Evolutionary conservation across 2,888 invertebrate species (phyloP), one percentile per base, ranked within the genome.

Genomic region (Hofmannophila pseudospretella): DNA sequence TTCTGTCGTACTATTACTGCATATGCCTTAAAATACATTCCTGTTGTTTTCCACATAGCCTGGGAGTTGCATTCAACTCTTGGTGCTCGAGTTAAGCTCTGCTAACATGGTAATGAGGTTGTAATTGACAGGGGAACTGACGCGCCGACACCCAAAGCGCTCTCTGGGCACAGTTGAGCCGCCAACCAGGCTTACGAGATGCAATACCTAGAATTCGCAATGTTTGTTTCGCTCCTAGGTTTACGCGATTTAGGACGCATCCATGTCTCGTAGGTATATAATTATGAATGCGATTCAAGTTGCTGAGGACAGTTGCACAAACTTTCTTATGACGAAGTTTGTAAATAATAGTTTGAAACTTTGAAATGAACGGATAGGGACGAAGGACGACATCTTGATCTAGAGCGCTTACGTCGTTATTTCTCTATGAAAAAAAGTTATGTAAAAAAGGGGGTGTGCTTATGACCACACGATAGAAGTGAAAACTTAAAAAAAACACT

Each of bases 81-180:
- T 39, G 39, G 36, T 43, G 44, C 33, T 35, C 39, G 42, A 44
- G 42, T 39, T 44, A 42, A 44, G 38, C 38, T 38, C 40, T 43
- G 45, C 47, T 51, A 59, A 56, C 54, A 61, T 58, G 51, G 51
- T 58, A 63, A 59, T 60, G 51, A 54, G 52, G 49, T 38, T 41
- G 51, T 54, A 59, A 63, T 59, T 60, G 61, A 57, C 56, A 55
- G 49, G 42, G 45, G 40, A 55, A 60, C 52, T 46, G 58, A 54
- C 54, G 41, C 34, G 42, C 34, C 30, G 45, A 42, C 42, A 41
- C 39, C 30, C 34, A 39, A 45, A 44, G 38, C 38, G 35, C 34
- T 47, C 41, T 19, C 41, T 19, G 36, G 36, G 39, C 29, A 35
- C 39, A 28, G 34, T 12, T 16, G 39, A 39, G 38, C 39, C 43